Percentiles rank a stretch among this genome's conserved stretches.
phyloP scores from a whole-genome alignment of 2,888 invertebrate genomes.

The Luperina nickerlii region DNA sequence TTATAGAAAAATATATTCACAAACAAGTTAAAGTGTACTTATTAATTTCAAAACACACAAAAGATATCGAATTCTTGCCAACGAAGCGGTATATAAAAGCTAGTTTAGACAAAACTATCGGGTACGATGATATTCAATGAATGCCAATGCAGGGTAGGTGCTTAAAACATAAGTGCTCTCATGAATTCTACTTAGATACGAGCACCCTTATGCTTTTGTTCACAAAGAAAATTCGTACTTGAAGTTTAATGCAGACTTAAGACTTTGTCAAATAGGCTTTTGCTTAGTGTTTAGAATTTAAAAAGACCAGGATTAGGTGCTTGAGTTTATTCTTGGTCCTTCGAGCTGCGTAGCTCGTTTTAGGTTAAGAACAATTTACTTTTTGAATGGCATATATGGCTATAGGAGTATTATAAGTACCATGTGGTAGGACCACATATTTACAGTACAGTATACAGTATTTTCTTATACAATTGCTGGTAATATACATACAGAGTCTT shows the following conservation, averaged over 20 bases:
- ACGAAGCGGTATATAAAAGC: conserved; percentile 18
- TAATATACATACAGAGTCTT: background rate
- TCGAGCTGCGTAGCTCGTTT: background rate
- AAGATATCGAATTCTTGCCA: conserved; percentile 21
- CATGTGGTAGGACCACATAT: background rate
- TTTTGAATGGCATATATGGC: background rate
- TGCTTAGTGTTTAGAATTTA: conserved; percentile 22
- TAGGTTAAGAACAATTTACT: background rate
- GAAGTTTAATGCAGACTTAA: conserved; percentile 48
- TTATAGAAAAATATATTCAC: background rate
- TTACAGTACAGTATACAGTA: background rate
- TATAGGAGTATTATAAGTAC: background rate
- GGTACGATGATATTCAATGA: conserved; percentile 39
- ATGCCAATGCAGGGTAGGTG: conserved; percentile 50
- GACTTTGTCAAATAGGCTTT: conserved; percentile 37
- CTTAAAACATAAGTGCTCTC: conserved; percentile 55
- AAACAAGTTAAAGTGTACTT: background rate
- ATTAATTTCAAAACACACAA: conserved; percentile 4
- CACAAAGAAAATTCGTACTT: conserved; percentile 45
- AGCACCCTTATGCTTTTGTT: conserved; percentile 56
- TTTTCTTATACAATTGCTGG: background rate
- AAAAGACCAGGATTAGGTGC: conserved; percentile 8
- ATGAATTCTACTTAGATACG: conserved; percentile 52
- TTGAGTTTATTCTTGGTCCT: conserved; percentile 11
- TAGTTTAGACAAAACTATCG: conserved; percentile 51